phyloP scores from a whole-genome alignment of 92 coral and sea anemone genomes.

The Siderastrea radians region DNA sequence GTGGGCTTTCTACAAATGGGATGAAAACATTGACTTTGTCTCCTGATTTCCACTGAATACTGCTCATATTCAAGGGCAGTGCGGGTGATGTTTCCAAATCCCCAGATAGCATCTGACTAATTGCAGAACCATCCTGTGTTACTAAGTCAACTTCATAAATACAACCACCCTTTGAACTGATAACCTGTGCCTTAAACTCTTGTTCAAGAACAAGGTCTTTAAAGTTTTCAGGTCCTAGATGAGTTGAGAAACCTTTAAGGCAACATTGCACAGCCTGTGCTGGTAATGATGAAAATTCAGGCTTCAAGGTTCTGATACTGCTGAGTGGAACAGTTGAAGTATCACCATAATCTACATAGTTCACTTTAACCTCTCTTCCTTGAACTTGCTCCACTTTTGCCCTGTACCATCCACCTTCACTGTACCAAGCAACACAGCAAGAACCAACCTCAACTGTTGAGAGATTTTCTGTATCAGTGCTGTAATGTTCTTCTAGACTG shows the following conservation, averaged over 20 bases:
- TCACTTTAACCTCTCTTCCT: slow-evolving; percentile 79
- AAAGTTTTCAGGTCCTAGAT: slow-evolving; percentile 71
- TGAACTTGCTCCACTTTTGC: slow-evolving; percentile 77
- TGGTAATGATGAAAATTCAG: slow-evolving; percentile 81
- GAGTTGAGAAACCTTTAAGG: slow-evolving; percentile 54
- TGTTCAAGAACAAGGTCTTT: slow-evolving; percentile 69
- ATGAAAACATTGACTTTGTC: slow-evolving; percentile 41
- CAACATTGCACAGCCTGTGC: slow-evolving; percentile 85
- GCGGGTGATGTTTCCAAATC: not conserved
- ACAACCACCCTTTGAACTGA: slow-evolving; percentile 33
- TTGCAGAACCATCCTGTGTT: slow-evolving; percentile 52
- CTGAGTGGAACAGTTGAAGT: slow-evolving; percentile 74
- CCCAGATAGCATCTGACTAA: slow-evolving; percentile 13
- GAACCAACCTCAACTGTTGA: slow-evolving; percentile 44
- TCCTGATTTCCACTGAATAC: slow-evolving; percentile 41
- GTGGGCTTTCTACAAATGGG: slow-evolving; percentile 51
- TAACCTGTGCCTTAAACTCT: slow-evolving; percentile 64
- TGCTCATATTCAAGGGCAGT: not conserved
- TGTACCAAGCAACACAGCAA: slow-evolving; percentile 74
- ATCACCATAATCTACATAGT: slow-evolving; percentile 92
- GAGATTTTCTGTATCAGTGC: slow-evolving; percentile 39
- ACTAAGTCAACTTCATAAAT: slow-evolving; percentile 68
- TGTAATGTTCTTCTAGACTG: slow-evolving; percentile 74
- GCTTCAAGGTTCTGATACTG: slow-evolving; percentile 73
- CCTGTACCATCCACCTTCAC: slow-evolving; percentile 92